Conservation (phyloP, 2,797 vertebrate species). For the Chelon auratus region DNA sequence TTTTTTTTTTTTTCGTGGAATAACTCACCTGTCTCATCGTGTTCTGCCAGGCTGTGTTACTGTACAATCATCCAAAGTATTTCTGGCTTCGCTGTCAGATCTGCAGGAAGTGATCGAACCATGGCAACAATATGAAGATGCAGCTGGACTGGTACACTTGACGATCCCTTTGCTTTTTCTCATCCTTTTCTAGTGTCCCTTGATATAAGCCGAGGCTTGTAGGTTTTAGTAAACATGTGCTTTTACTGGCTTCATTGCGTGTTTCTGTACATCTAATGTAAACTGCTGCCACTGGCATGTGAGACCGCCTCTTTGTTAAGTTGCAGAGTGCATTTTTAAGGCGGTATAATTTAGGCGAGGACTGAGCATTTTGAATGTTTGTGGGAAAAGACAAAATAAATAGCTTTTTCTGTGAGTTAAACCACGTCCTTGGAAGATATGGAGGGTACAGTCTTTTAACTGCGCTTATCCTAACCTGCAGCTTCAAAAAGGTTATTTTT, state of each 20-base stretch:
- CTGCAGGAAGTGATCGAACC: constrained; percentile 10
- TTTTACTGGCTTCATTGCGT: constrained; percentile 36
- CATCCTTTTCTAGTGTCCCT: background rate
- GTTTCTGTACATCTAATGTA: constrained; percentile 34
- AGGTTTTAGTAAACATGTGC: constrained; percentile 41
- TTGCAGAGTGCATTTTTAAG: constrained; percentile 12
- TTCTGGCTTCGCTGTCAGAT: constrained; percentile 3
- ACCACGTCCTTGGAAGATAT: constrained; percentile 1
- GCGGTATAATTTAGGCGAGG: constrained; percentile 5
- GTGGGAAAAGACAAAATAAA: constrained; percentile 19
- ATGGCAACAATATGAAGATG: background rate
- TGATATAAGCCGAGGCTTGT: constrained; percentile 24
- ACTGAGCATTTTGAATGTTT: background rate
- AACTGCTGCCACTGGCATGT: constrained; percentile 32
- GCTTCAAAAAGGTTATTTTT: constrained; percentile 32
- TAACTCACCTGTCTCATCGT: constrained; percentile 30
- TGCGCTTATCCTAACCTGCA: constrained; percentile 7
- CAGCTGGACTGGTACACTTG: background rate
- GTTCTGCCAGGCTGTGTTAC: constrained; percentile 1
- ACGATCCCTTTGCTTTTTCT: background rate
- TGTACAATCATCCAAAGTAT: background rate
- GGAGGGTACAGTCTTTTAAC: constrained; percentile 22
- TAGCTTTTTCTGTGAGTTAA: constrained; percentile 21
- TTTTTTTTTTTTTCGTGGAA: constrained; percentile 3
- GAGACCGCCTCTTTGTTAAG: constrained; percentile 8